Base-by-base conservation (phyloP, 2,797 vertebrate species). In the Staurois parvus region DNA sequence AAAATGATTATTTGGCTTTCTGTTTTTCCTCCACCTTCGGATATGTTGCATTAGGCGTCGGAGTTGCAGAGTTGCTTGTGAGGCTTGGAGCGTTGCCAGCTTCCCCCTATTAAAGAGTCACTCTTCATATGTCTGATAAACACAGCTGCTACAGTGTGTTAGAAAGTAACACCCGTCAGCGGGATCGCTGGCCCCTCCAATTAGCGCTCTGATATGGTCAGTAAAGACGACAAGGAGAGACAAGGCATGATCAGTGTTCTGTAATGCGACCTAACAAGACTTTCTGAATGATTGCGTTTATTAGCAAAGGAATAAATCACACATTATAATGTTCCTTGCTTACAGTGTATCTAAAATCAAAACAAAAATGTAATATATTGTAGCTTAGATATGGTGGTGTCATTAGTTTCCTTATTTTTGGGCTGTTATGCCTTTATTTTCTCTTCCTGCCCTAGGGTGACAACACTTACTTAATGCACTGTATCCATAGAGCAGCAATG, bases 71-170 rank as follows among this genome's bases (percentile, higher is more conserved):
- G 91, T 94, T 89, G 81, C 91, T 91, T 90, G 89, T 82, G 84
- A 88, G 88, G 90, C 87, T 74, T 91, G 91, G 90, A 88, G 81
- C 89, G 81, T 91, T 90, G 90, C 90, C 91, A 92, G 83, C 89
- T 90, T 90, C 92, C 89, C 10, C 91, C 91, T 91, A 90, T 92
- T 92, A 91, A 91, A 92, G 90, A 91, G 89, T 91, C 92, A 91
- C 90, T 92, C 89, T 92, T 91, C 88, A 84, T 92, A 90, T 92
- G 91, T 91, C 90, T 66, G 64, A 81, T 91, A 91, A 91, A 91
- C 91, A 89, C 91, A 91, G 91, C 92, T 92, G 90, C 89, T 91
- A 88, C 78, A 82, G 90, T 90, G 85, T 84, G 73, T 91, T 91
- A 91, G 89, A 93, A 90, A 84, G 69, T 90, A 87, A 90, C 92